These are phyloP conservation scores for Malacoraja senta DNA, from an alignment of 2,797 vertebrate genomes.

Conservation along the genomic window DNA sequence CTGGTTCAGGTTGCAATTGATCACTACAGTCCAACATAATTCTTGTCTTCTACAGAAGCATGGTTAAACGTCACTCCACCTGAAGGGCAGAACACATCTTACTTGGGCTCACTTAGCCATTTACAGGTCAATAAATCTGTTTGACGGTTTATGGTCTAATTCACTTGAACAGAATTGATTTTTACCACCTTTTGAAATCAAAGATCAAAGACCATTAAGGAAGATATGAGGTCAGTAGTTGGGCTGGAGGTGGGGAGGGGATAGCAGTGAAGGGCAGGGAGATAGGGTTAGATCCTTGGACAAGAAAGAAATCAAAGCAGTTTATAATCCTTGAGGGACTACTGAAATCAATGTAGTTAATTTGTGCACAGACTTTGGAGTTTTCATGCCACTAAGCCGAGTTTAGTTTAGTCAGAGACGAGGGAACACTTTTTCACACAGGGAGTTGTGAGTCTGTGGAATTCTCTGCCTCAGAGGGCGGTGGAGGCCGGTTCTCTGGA, in stretches of 20 bases:
- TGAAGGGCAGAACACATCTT: not conserved
- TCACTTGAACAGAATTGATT: not conserved
- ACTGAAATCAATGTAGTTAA: no score
- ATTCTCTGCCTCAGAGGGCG: no score
- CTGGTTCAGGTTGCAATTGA: not conserved
- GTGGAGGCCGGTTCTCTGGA: no score
- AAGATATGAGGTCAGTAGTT: not conserved
- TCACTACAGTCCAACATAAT: not conserved
- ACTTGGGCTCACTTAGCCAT: not conserved
- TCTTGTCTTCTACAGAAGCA: not conserved
- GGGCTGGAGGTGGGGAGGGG: no score
- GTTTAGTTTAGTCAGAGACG: no score
- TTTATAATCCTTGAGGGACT: no score
- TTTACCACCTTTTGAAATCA: not conserved
- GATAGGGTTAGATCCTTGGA: no score
- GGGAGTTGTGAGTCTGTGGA: no score
- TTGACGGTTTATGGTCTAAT: not conserved
- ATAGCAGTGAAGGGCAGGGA: no score
- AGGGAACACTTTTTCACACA: no score
- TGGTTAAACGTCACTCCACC: not conserved
- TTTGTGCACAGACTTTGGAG: not conserved
- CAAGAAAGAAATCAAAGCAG: not conserved
- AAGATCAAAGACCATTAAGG: not conserved
- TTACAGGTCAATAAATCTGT: not conserved
- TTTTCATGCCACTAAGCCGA: not conserved